These are phyloP conservation scores for Lasioglossum figueresi DNA, from an alignment of 2,888 invertebrate genomes.

Conservation along the genomic window DNA sequence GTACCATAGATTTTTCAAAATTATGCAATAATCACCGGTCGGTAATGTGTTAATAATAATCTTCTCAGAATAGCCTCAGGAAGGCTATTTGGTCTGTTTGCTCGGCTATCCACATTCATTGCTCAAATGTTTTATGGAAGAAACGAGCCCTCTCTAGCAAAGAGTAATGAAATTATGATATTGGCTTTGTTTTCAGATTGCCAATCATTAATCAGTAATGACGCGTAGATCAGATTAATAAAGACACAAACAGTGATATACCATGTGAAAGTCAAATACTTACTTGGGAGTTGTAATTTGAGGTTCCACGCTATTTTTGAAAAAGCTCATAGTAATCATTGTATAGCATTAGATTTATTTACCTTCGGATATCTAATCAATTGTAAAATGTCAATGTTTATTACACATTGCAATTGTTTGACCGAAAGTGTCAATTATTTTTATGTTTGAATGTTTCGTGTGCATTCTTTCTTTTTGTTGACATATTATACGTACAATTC, in stretches of 20 bases:
- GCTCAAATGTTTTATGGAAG: background rate
- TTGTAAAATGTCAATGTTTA: slow-evolving; percentile 34
- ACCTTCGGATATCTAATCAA: slow-evolving; percentile 6
- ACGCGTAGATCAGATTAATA: background rate
- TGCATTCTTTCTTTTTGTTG: background rate
- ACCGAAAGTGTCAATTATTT: background rate
- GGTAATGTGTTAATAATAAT: background rate
- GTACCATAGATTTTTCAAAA: no score
- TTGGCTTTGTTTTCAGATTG: background rate
- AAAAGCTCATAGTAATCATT: background rate
- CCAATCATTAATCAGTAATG: background rate
- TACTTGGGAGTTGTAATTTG: background rate
- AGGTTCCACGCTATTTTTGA: background rate
- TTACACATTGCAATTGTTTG: slow-evolving; percentile 33
- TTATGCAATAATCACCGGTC: no score
- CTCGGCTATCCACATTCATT: background rate
- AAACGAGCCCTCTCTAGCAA: background rate
- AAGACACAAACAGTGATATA: background rate
- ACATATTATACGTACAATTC: background rate
- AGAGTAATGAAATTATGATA: background rate
- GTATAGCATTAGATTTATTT: slow-evolving; percentile 56
- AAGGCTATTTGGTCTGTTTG: background rate
- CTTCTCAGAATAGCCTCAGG: background rate
- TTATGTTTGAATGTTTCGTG: background rate
- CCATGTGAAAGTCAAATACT: background rate